phyloP scores from a whole-genome alignment of 2,113 vertebrate species.

The Alethe castanea region DNA sequence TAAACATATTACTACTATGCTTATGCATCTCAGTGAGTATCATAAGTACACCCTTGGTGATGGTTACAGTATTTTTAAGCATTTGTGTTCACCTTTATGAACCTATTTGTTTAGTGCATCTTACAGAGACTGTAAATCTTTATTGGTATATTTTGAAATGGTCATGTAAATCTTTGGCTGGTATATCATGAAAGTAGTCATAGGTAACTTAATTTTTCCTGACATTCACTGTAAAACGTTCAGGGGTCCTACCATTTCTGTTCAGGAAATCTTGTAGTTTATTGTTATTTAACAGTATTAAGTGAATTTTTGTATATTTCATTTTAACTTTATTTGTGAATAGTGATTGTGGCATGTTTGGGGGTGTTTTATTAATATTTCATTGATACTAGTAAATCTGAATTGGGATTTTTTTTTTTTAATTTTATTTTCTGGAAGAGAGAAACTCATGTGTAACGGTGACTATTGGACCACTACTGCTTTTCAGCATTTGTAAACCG shows the following conservation, averaged over 20 bases:
- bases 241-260: conserved; percentile 87
- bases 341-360: conserved; percentile 91
- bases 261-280: conserved; percentile 86
- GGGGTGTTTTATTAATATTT: conserved; percentile 85
- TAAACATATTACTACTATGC: conserved; percentile 70
- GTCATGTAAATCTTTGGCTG: conserved; percentile 80
- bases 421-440: conserved; percentile 70
- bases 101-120: conserved; percentile 82
- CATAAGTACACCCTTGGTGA: conserved; percentile 73
- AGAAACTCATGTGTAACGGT: conserved; percentile 78
- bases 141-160: conserved; percentile 81
- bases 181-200: conserved; percentile 79
- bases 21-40: conserved; percentile 79
- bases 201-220: conserved; percentile 80
- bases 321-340: conserved; percentile 94
- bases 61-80: conserved; percentile 77
- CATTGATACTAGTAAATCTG: conserved; percentile 76
- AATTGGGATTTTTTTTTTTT: conserved; percentile 55
- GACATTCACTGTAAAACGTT: conserved; percentile 81
- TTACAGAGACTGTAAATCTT: conserved; percentile 81
- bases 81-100: conserved; percentile 78
- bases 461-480: conserved; percentile 85
- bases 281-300: conserved; percentile 97
- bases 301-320: conserved; percentile 88
- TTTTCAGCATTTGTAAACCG: conserved; percentile 81